phyloP scores from a whole-genome alignment of 2,888 invertebrate species.

The Cerastoderma edule region DNA sequence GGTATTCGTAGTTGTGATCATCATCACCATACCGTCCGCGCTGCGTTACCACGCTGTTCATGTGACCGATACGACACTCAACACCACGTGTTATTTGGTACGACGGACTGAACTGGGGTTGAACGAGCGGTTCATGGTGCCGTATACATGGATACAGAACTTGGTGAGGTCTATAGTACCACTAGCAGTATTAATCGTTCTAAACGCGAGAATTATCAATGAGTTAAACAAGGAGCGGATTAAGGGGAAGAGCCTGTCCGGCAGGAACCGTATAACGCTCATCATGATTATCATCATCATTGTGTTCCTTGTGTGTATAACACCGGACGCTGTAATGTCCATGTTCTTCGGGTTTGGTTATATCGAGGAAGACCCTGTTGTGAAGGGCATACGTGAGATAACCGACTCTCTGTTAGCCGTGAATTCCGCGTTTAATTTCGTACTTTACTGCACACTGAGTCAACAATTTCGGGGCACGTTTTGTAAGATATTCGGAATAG shows the following conservation, averaged over 20 bases:
- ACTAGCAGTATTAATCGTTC: conserved; percentile 77
- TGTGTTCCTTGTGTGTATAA: conserved; percentile 81
- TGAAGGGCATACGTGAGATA: conserved; percentile 81
- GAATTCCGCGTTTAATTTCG: conserved; percentile 82
- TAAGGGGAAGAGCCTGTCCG: conserved; percentile 76
- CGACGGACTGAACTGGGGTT: conserved; percentile 72
- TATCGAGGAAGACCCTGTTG: conserved; percentile 77
- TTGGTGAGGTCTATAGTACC: conserved; percentile 80
- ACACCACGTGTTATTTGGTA: conserved; percentile 69
- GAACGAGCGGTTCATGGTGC: conserved; percentile 75
- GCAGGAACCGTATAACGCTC: conserved; percentile 81
- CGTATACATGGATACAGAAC: conserved; percentile 81
- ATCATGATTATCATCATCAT: conserved; percentile 82
- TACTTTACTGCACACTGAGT: conserved; percentile 81
- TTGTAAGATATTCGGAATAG: conserved; percentile 73
- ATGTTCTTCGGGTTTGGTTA: conserved; percentile 82
- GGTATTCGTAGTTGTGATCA: conserved; percentile 77
- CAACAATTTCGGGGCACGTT: conserved; percentile 79
- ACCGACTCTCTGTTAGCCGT: conserved; percentile 81
- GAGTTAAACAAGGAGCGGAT: conserved; percentile 77
- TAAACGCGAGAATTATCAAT: conserved; percentile 80
- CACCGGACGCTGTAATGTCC: conserved; percentile 83
- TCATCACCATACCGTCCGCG: conserved; percentile 79
- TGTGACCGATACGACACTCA: conserved; percentile 62
- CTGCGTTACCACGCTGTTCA: conserved; percentile 76